phyloP scores from a whole-genome alignment of 2,113 vertebrate genomes.

The Plestiodon gilberti region DNA sequence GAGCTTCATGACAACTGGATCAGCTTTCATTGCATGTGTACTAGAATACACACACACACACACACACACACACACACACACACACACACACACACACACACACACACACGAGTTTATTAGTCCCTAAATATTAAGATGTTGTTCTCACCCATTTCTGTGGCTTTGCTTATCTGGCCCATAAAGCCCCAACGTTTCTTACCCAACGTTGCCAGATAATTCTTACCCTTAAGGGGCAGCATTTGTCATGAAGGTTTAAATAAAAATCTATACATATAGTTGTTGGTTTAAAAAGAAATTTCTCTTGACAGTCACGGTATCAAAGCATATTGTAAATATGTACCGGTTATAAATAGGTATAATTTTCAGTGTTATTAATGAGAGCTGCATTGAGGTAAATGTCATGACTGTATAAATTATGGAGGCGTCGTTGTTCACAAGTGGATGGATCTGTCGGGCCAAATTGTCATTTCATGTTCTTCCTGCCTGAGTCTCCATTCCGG shows the following conservation, averaged over 20 bases:
- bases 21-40: no score
- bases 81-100: no score
- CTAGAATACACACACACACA: no score
- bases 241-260: conserved; percentile 32
- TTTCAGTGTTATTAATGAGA: conserved; percentile 65
- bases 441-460: conserved; percentile 20
- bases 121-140: no score
- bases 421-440: conserved; percentile 34
- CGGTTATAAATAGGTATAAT: conserved; percentile 66
- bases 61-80: no score
- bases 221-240: not conserved
- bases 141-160: conserved; percentile 24
- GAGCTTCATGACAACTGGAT: no score
- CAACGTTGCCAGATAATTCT: not conserved
- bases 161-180: conserved; percentile 22
- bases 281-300: conserved; percentile 45
- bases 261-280: conserved; percentile 29
- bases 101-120: no score
- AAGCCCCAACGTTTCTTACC: not conserved
- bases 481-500: not conserved
- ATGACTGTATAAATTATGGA: conserved; percentile 63
- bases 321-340: conserved; percentile 55
- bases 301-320: conserved; percentile 10
- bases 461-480: conserved; percentile 42
- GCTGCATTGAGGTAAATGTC: conserved; percentile 64